These are phyloP conservation scores for Heliothis virescens DNA, from an alignment of 1,140 invertebrate genomes.

Conservation along the genomic window DNA sequence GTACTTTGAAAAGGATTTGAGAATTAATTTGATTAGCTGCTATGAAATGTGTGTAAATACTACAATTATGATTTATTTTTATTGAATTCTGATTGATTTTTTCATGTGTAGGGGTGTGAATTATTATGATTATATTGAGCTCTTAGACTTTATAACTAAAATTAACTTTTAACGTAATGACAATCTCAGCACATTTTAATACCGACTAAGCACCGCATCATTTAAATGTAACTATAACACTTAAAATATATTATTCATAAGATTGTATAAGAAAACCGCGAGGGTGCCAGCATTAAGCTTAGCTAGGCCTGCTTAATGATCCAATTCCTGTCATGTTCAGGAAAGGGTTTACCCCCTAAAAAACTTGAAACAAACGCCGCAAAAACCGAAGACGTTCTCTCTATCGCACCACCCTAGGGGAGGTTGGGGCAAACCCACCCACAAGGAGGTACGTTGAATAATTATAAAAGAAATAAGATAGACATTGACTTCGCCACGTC, in stretches of 20 bases:
- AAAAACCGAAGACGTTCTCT: constrained; percentile 84
- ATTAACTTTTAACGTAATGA: neutral
- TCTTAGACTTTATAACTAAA: neutral
- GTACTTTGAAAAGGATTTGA: neutral
- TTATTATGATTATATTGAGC: neutral
- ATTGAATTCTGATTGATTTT: neutral
- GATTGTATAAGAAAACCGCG: constrained; percentile 56
- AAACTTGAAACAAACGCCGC: constrained; percentile 86
- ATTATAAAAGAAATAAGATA: constrained; percentile 86
- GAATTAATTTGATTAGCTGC: neutral
- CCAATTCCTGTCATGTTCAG: constrained; percentile 86
- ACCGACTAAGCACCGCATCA: constrained; percentile 24
- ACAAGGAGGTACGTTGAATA: constrained; percentile 76
- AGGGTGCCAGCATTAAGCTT: constrained; percentile 77
- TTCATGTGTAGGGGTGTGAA: no score
- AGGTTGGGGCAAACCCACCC: constrained; percentile 57
- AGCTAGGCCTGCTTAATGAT: constrained; percentile 84
- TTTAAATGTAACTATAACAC: constrained; percentile 49
- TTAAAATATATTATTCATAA: constrained; percentile 73
- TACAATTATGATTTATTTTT: neutral
- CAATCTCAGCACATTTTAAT: constrained; percentile 29
- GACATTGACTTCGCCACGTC: constrained; percentile 83
- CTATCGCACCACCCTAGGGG: constrained; percentile 62
- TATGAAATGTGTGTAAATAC: neutral
- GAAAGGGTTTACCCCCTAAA: constrained; percentile 85